phyloP scores from a whole-genome alignment of 2,888 invertebrate genomes.

The Leptinotarsa haldemani region DNA sequence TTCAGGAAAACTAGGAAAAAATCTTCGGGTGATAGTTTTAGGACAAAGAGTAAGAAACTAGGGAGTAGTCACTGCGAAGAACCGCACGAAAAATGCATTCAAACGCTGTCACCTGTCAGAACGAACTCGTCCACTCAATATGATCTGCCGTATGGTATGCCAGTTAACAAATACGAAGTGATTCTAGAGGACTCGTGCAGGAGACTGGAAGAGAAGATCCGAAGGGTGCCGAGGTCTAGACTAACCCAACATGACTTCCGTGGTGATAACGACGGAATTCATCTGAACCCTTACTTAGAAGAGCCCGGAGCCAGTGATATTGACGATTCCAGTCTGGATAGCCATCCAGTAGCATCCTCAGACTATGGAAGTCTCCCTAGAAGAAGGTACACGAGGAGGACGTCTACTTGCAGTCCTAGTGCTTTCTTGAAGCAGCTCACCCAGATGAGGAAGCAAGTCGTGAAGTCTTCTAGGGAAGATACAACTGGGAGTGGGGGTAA shows the following conservation, averaged over 20 bases:
- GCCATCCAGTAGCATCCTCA: conserved; percentile 58
- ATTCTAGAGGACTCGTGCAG: conserved; percentile 60
- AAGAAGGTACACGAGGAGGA: conserved; percentile 41
- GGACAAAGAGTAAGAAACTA: background rate
- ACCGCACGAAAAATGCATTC: conserved; percentile 40
- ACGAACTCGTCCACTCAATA: conserved; percentile 44
- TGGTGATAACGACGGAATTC: conserved; percentile 27
- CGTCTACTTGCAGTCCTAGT: conserved; percentile 66
- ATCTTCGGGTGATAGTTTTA: background rate
- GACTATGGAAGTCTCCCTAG: conserved; percentile 64
- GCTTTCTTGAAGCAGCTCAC: conserved; percentile 72
- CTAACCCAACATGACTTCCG: conserved; percentile 9
- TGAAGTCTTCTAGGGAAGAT: conserved; percentile 68
- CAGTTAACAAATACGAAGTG: conserved; percentile 62
- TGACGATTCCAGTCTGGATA: conserved; percentile 28
- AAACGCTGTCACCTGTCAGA: conserved; percentile 49
- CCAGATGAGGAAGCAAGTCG: conserved; percentile 69
- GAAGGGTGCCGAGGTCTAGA: conserved; percentile 38
- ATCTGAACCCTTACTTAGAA: background rate
- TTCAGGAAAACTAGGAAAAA: conserved; percentile 35
- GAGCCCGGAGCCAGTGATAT: conserved; percentile 8
- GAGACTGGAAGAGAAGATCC: conserved; percentile 60
- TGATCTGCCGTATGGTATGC: conserved; percentile 48
- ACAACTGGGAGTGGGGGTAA: conserved; percentile 47
- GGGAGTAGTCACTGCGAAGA: background rate